These are phyloP conservation scores for Spodoptera picta DNA, from an alignment of 2,888 invertebrate species.

Conservation along the genomic window DNA sequence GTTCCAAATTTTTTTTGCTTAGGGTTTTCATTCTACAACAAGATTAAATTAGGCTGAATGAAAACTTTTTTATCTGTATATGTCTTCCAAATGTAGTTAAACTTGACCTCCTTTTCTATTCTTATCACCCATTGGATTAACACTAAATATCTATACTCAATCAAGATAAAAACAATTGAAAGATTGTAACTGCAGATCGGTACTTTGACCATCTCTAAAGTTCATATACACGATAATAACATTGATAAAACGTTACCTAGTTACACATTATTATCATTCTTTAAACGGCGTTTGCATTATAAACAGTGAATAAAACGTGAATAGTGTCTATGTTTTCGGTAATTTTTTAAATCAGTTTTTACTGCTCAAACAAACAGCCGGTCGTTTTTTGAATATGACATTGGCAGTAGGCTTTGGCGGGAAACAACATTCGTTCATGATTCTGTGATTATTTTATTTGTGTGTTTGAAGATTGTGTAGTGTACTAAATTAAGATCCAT, in stretches of 20 bases:
- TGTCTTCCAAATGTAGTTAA: too few relatives aligned
- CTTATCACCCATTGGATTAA: conserved; percentile 11
- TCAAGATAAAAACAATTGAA: conserved; percentile 29
- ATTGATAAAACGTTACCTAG: conserved; percentile 43
- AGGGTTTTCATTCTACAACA: too few relatives aligned
- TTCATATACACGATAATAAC: conserved; percentile 22
- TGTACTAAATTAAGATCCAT: too few relatives aligned
- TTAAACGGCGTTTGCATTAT: conserved; percentile 11
- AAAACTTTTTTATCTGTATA: too few relatives aligned
- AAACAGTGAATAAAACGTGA: conserved; percentile 10
- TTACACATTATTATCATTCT: conserved; percentile 33
- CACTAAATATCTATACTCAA: conserved; percentile 14
- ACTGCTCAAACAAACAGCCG: conserved; percentile 2
- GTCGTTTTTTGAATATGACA: conserved; percentile 4
- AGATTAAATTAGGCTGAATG: too few relatives aligned
- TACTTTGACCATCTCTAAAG: conserved; percentile 8
- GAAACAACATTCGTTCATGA: not conserved
- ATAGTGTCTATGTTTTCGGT: conserved; percentile 11
- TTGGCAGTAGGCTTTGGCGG: not conserved
- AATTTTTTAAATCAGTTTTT: conserved; percentile 6
- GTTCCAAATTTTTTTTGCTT: too few relatives aligned
- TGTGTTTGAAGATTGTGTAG: too few relatives aligned
- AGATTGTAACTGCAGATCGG: conserved; percentile 10
- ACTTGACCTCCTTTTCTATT: not conserved
- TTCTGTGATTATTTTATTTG: too few relatives aligned